Conservation (phyloP, 2,888 invertebrate genomes). For the Drosophila mimica region DNA sequence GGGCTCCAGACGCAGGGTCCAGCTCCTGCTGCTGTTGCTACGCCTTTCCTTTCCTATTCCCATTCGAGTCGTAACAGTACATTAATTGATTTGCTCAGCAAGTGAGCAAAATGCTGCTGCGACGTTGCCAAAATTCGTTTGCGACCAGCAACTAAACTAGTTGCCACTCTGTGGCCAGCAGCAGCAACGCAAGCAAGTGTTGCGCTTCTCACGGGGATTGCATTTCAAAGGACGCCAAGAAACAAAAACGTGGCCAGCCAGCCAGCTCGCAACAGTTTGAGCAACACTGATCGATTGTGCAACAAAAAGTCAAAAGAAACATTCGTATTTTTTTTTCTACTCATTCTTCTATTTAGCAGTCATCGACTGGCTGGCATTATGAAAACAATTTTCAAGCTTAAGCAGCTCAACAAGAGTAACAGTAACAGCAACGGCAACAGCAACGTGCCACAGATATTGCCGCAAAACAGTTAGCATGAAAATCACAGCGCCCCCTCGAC, state of each 20-base stretch:
- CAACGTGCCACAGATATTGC: conserved; percentile 50
- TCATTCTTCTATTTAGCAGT: conserved; percentile 4
- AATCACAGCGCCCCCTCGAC: conserved; percentile 34
- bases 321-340: not conserved
- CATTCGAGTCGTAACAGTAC: conserved; percentile 22
- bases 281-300: conserved; percentile 64
- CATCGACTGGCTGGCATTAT: conserved; percentile 60
- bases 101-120: conserved; percentile 13
- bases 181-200: conserved; percentile 75
- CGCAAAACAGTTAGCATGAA: conserved; percentile 58
- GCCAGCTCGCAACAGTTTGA: conserved; percentile 46
- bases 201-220: conserved; percentile 83
- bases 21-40: conserved; percentile 6
- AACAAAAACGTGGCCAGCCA: conserved; percentile 24
- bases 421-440: conserved; percentile 10
- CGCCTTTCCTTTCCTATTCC: not conserved
- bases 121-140: conserved; percentile 47
- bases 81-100: conserved; percentile 81
- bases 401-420: conserved; percentile 55
- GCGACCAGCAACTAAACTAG: conserved; percentile 25
- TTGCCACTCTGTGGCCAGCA: conserved; percentile 4
- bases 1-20: conserved; percentile 1
- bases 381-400: conserved; percentile 81
- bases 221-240: conserved; percentile 69
- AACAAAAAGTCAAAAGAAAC: conserved; percentile 71